A percentile compares a stretch with the other conserved stretches of the same genome.
These are phyloP conservation scores for Chloroceryle aenea DNA, from an alignment of 2,113 vertebrate species.

Conservation along the genomic window DNA sequence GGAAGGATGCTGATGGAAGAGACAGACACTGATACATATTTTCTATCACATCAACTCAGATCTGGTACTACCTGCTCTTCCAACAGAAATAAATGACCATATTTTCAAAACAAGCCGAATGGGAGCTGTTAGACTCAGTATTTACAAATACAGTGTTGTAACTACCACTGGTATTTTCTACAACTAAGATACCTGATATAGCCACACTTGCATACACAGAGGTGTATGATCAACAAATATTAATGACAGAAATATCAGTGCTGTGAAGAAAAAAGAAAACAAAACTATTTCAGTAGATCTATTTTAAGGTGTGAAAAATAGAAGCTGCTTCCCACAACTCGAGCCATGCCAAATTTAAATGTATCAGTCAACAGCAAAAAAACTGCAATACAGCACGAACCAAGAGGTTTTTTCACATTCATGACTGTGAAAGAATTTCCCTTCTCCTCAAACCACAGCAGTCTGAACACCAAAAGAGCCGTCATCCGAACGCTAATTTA, in stretches of 20 bases:
- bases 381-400: not conserved
- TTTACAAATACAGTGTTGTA: not conserved
- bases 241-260: not conserved
- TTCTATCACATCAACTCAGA: accelerated
- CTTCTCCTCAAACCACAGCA: not conserved
- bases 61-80: not conserved
- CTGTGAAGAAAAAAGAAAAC: too few relatives aligned
- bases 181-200: not conserved
- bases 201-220: accelerated
- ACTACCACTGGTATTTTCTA: not conserved
- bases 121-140: not conserved
- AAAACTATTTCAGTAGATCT: not conserved
- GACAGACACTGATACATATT: not conserved
- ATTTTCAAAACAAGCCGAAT: not conserved
- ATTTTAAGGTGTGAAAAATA: slow-evolving; percentile 9
- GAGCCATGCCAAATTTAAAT: not conserved
- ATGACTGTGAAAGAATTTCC: not conserved
- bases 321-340: not conserved
- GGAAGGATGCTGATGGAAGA: not conserved
- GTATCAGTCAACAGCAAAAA: not conserved
- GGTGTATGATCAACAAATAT: not conserved
- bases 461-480: not conserved
- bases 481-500: not conserved
- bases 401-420: not conserved
- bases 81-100: not conserved